Evolutionary conservation across 2,113 vertebrate species (phyloP).

Genomic region (Circaetus cinerascens): DNA sequence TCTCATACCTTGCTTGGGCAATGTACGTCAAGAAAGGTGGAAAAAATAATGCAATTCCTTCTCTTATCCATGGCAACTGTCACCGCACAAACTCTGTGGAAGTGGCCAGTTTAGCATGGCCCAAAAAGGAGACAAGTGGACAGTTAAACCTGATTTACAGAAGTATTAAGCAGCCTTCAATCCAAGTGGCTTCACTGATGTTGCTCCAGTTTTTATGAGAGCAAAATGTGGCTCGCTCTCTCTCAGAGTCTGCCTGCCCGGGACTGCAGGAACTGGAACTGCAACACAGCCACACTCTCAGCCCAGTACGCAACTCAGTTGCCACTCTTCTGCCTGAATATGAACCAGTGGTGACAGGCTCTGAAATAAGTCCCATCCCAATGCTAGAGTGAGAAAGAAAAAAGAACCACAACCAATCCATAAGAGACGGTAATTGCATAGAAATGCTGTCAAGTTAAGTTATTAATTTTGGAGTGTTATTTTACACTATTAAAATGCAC

Average conservation of each 20-base stretch:
- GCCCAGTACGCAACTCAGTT: not conserved
- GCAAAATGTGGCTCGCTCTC: not conserved
- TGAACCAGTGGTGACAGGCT: not conserved
- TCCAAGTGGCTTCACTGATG: not conserved
- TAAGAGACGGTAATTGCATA: not conserved
- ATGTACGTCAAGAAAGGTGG: not conserved
- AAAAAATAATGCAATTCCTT: not conserved
- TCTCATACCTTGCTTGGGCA: not conserved
- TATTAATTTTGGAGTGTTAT: too few species aligned
- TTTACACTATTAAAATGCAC: constrained; percentile 14
- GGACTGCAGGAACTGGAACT: not conserved
- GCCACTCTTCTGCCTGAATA: not conserved
- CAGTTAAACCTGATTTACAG: not conserved
- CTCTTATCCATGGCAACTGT: not conserved
- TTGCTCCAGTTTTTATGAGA: not conserved
- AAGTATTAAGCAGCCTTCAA: not conserved
- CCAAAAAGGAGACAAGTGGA: not conserved
- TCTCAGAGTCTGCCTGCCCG: not conserved
- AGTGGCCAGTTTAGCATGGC: not conserved
- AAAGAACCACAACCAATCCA: not conserved
- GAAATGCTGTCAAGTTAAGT: not conserved
- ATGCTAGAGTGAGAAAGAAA: not conserved
- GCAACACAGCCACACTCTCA: not conserved
- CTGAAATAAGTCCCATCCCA: not conserved
- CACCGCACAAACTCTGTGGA: not conserved